Evolutionary conservation across 2,888 invertebrate genomes (phyloP), one percentile per base, ranked within the genome.

Genomic region (Eubasilissa splendida): DNA sequence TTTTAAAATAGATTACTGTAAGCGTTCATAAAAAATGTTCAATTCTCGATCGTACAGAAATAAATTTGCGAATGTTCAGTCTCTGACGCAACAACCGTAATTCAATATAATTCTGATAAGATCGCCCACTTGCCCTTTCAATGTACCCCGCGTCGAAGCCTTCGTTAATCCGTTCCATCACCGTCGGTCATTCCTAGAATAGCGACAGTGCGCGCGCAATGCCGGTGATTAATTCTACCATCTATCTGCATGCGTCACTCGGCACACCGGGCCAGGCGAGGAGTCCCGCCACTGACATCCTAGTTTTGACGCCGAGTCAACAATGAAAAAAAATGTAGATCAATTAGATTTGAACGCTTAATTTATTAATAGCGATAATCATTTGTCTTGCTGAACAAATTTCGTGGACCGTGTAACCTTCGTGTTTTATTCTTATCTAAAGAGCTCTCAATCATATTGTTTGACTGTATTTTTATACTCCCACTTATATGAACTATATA

Each of bases 361-460:
- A 71, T 71, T 71, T 71, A 71, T 71, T 33, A 56, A 58, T 56
- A 31, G 14, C 31, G 56, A 31, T 33, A 56, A 56, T 54, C 53
- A 71, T 71, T 71, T 54, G 56, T 56, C 53, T 65, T 33, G 65
- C 33, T 54, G 33, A 33, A 56, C 54, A 54, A 54, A 54, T 71
- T 70, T 71, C 71, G 71, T 71, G 71, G 22, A 33, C 12, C n/a
- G 71, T 10, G 31, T 56, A 71, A 71, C 71, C 71, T 71, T 71
- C 71, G 56, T 12, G 58, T n/a, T 58, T 31, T 12, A 9, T 52
- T 50, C 22, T 71, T 71, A 71, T 71, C 71, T 56, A 31, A 56
- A 33, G 50, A 66, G 50, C 66, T 66, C n/a, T 66, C 33, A 66
- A 66, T 66, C 66, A 66, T 66, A 42, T 66, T 42, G 11, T 33